Evolutionary conservation across 2,113 vertebrate genomes (phyloP).

Genomic region (Paramormyrops kingsleyae): DNA sequence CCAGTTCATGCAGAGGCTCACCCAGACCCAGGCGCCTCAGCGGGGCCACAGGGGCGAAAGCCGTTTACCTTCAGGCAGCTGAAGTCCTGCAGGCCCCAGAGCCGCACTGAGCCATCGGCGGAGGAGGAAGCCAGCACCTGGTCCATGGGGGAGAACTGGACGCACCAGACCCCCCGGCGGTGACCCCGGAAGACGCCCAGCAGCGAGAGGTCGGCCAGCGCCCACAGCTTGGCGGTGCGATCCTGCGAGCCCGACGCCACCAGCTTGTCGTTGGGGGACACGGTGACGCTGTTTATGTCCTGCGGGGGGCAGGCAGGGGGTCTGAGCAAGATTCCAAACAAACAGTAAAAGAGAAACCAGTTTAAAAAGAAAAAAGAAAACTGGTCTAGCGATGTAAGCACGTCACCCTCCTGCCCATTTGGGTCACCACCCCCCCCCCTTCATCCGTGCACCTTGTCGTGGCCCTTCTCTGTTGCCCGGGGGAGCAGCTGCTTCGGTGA

Average conservation of each 20-base stretch:
- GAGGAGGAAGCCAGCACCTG: conserved; percentile 87
- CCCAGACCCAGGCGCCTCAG: neutral
- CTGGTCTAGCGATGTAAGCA: neutral
- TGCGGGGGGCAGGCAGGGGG: conserved; percentile 31
- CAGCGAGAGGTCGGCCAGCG: conserved; percentile 58
- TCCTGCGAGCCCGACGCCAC: conserved; percentile 91
- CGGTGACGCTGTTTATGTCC: conserved; percentile 86
- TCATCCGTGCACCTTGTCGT: conserved; percentile 64
- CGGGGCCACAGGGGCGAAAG: neutral
- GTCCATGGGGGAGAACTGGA: conserved; percentile 89
- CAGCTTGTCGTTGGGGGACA: conserved; percentile 92
- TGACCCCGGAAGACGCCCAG: conserved; percentile 83
- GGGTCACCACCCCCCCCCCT: neutral
- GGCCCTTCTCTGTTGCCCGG: conserved; percentile 72
- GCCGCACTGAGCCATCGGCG: conserved; percentile 78
- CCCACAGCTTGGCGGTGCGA: conserved; percentile 86
- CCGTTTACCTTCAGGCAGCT: conserved; percentile 83
- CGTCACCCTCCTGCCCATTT: neutral
- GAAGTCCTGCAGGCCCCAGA: conserved; percentile 88
- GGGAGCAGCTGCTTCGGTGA: conserved; percentile 54
- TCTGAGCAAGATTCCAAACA: neutral
- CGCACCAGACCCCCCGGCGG: conserved; percentile 81
- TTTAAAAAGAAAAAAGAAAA: neutral
- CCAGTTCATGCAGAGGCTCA: neutral
- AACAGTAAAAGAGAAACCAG: neutral